Base-by-base conservation (phyloP, 2,113 vertebrate species). In the Apus apus region DNA sequence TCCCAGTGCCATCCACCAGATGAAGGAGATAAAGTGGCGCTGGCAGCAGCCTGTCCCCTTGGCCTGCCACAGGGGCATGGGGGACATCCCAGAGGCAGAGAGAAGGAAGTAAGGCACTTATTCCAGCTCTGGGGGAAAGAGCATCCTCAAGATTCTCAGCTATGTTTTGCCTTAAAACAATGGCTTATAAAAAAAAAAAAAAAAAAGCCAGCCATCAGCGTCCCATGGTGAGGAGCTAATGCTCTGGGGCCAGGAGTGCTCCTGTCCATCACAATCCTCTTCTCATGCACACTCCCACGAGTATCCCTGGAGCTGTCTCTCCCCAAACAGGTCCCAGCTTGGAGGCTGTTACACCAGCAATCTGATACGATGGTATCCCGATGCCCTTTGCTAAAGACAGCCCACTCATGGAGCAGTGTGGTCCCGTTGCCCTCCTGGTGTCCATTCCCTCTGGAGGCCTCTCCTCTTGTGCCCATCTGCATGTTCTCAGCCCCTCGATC, bases 281-380 rank as follows among this genome's bases (percentile, higher is more conserved):
- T 54, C 62, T 76, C 71, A 26, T 36, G 50, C 77, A 57, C 9
- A 20, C 82, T 94, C 78, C 89, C 82, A 60, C 18, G 1, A 26
- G 34, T 79, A 76, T 79, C 81, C 90, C 78, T 87, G 75, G 25
- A 91, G 72, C 76, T 11, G 1, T 75, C 56, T 83, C 72, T 85
- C 34, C 53, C n/a, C 12, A 2, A 46, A 95, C 87, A 91, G 90
- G 85, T 91, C 77, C 82, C 75, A 86, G 3, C 91, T 73, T 3
- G 56, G 68, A 90, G 56, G 53, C 57, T 74, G 51, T 76, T 96
- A 34, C 36, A 71, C 67, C 85, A 76, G 27, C 0, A 0, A 64
- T n/a, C 58, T 6, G 1, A 78, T 40, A 20, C 0, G 1, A n/a
- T 12, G 40, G 22, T 32, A 32, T 66, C 46, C 84, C 0, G 0